Conservation (phyloP, 1,140 invertebrate genomes). For the Microvelia longipes region DNA sequence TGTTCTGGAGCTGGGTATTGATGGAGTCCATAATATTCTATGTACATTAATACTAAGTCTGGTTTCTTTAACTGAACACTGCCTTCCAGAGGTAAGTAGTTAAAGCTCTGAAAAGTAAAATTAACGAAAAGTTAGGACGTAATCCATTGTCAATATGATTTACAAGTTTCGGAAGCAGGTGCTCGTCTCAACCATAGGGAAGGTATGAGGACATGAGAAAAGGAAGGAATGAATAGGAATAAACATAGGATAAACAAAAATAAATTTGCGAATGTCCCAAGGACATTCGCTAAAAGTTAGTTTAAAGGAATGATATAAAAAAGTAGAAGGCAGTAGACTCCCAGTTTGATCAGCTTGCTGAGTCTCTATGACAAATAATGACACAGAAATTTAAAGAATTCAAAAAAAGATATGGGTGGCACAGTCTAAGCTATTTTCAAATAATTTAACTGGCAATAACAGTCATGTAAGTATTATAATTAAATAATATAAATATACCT, state of each 20-base stretch:
- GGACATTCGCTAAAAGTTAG: not conserved
- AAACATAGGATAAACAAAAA: not conserved
- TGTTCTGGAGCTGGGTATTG: conserved; percentile 50
- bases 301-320: no score
- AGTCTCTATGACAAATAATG: not conserved
- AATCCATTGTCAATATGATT: not conserved
- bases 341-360: no score
- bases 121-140: not conserved
- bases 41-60: conserved; percentile 57
- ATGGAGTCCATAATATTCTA: conserved; percentile 77
- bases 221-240: not conserved
- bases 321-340: no score
- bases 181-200: not conserved
- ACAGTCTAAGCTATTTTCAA: not conserved
- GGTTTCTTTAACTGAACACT: conserved; percentile 67
- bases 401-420: not conserved
- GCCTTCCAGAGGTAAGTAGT: conserved; percentile 64
- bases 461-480: conserved; percentile 11
- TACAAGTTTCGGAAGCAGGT: not conserved
- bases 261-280: not conserved
- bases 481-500: conserved; percentile 38
- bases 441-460: not conserved
- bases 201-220: not conserved
- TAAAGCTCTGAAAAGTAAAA: conserved; percentile 45
- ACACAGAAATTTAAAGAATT: not conserved